Base-by-base conservation (phyloP, 2,113 vertebrate species). In the Eupsittula cactorum region DNA sequence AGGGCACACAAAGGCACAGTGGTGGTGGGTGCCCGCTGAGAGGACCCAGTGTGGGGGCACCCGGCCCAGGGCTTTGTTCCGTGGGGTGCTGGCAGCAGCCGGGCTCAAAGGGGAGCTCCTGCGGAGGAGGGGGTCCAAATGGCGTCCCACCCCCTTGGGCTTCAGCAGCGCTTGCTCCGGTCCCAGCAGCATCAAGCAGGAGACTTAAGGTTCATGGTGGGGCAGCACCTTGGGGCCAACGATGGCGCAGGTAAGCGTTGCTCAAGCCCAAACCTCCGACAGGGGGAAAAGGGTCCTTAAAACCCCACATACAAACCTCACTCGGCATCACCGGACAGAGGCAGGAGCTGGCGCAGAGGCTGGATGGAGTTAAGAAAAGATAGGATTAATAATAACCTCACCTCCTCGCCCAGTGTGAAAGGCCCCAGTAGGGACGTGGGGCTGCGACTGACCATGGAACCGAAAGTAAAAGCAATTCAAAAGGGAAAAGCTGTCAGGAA, bases 371-470 rank as follows among this genome's bases (percentile, higher is more conserved):
- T 11, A 8, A 8, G 41, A 86, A 73, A 52, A 23, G 7, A 29
- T 25, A 68, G 46, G 44, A 74, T 29, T 6, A 79, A 13, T 59
- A 73, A 63, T 33, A 37, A 95, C 60, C 28, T 6, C 21, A 64
- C 18, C 21, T 85, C n/a, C 42, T 47, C 44, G 21, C 14, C 8
- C 35, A 28, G n/a, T 37, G 59, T 33, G 29, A 76, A 65, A 31
- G 28, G 53, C 9, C 24, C 18, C 8, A 6, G 3, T 10, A 25
- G 33, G 82, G 35, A n/a, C 50, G 59, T 1, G 1, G 25, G 29
- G 35, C 68, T 93, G 33, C 19, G 18, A 82, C 37, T 37, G 67
- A 76, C 87, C 87, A 71, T 46, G 15, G 82, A 93, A 95, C 62
- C 0, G 3, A 90, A 94, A 96, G 62, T 15, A 63, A 92, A 84